Conservation (phyloP, 2,797 vertebrate genomes). For the Cynopterus sphinx region DNA sequence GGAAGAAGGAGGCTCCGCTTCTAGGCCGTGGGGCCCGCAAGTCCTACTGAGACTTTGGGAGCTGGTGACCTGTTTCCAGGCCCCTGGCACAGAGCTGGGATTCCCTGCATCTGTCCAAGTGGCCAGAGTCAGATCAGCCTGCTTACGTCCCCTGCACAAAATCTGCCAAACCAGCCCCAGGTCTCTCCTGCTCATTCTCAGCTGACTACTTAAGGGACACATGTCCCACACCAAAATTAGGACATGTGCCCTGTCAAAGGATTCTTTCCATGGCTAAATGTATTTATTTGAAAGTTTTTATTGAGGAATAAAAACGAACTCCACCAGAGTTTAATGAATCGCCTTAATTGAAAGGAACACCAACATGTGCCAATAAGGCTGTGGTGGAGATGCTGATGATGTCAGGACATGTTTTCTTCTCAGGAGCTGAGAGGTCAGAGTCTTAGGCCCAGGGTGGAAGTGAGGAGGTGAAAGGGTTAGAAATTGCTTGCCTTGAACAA, state of each 20-base stretch:
- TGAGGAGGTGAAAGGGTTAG: background rate
- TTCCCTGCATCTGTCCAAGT: background rate
- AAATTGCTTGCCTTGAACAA: background rate
- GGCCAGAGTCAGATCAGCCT: background rate
- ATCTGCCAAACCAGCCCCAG: background rate
- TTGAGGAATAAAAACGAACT: slow-evolving; percentile 31
- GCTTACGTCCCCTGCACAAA: background rate
- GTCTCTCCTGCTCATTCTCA: background rate
- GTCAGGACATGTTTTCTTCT: background rate
- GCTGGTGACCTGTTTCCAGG: background rate
- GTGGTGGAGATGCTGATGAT: background rate
- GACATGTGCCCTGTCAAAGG: background rate
- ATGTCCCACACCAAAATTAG: slow-evolving; percentile 5
- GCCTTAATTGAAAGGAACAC: slow-evolving; percentile 9
- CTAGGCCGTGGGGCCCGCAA: background rate
- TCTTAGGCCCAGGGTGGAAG: background rate
- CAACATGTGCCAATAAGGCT: background rate
- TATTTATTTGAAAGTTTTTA: slow-evolving; percentile 57
- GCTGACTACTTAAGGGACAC: background rate
- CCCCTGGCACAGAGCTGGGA: background rate
- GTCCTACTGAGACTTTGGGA: background rate
- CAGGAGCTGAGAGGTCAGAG: background rate
- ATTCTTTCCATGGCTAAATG: slow-evolving; percentile 25
- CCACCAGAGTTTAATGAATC: background rate
- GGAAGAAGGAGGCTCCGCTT: background rate